Conservation (phyloP, 53 echinoderm and acorn worm species). For the Echinarachnius parma region DNA sequence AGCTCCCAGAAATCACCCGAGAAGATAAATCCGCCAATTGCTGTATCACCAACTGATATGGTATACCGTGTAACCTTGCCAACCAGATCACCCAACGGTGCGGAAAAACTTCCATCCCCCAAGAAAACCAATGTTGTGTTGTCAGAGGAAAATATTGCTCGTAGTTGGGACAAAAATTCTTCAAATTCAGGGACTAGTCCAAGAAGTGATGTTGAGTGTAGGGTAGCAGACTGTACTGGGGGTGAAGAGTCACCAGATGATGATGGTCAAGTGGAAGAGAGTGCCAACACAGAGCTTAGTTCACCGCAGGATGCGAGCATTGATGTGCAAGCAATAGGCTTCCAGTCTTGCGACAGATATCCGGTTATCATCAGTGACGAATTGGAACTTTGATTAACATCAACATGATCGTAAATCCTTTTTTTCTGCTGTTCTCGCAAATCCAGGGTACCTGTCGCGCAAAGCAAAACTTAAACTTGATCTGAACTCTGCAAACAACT, state of each 20-base stretch:
- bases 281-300: background rate
- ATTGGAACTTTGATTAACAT: constrained; percentile 26
- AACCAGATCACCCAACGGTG: background rate
- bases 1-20: no score
- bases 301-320: background rate
- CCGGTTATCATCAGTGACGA: constrained; percentile 44
- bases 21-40: no score
- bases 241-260: background rate
- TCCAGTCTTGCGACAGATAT: background rate
- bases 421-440: background rate
- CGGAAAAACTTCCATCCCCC: no score
- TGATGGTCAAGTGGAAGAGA: background rate
- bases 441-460: no score
- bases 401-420: background rate
- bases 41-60: background rate
- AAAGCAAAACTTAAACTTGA: no score
- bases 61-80: constrained; percentile 19
- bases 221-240: no score
- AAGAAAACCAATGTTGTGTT: no score
- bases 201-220: background rate
- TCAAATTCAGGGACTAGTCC: background rate
- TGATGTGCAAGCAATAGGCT: background rate
- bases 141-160: no score
- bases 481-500: no score
- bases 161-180: background rate